These are phyloP conservation scores for Eublepharis macularius DNA, from an alignment of 2,113 vertebrate genomes.

Conservation along the genomic window DNA sequence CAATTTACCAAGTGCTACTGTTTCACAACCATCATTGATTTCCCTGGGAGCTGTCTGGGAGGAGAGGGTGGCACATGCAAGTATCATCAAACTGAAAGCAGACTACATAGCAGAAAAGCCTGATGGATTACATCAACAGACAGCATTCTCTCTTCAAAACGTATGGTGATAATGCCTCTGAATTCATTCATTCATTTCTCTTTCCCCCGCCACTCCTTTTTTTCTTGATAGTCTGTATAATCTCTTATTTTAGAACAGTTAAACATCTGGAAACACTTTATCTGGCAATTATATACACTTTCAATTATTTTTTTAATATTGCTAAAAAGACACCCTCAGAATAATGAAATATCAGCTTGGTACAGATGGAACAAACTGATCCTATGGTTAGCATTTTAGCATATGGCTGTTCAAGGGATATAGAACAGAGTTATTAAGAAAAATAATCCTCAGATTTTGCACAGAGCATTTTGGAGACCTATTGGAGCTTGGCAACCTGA, in stretches of 20 bases:
- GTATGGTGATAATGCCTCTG: not conserved
- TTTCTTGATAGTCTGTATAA: not conserved
- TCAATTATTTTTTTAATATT: slow-evolving; percentile 13
- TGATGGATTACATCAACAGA: not conserved
- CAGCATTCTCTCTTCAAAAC: not conserved
- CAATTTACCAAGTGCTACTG: not conserved
- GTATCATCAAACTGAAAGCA: not conserved
- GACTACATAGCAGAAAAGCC: not conserved
- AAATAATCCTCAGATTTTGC: slow-evolving; percentile 36
- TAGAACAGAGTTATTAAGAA: not conserved
- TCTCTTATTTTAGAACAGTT: not conserved
- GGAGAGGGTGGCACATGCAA: not conserved
- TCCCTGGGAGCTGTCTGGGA: not conserved
- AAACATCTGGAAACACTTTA: not conserved
- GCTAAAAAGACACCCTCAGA: slow-evolving; percentile 31
- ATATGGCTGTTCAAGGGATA: not conserved
- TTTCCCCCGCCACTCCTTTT: not conserved
- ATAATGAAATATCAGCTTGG: slow-evolving; percentile 26
- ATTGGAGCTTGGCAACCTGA: slow-evolving; percentile 42
- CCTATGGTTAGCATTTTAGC: slow-evolving; percentile 1
- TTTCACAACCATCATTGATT: too few relatives aligned
- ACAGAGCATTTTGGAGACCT: slow-evolving; percentile 41
- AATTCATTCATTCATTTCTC: not conserved
- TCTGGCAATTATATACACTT: not conserved
- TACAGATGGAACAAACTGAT: slow-evolving; percentile 22